Evolutionary conservation across 2,888 invertebrate genomes (phyloP), one percentile per base, ranked within the genome.

Genomic region (Incurvaria masculella): DNA sequence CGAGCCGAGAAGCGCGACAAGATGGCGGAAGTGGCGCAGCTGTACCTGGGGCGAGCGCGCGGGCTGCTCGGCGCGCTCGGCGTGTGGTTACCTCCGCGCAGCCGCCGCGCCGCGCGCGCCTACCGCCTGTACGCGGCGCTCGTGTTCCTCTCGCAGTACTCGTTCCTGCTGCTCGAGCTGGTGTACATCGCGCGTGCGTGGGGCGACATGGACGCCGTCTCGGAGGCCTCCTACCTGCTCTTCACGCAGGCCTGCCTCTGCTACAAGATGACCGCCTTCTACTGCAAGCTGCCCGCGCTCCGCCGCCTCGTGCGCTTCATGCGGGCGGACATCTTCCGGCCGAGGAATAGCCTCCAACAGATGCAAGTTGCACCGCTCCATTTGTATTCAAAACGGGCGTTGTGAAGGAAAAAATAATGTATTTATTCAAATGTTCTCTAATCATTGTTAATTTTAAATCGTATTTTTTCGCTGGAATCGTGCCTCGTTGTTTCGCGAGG

Each of bases 161-260:
- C 63, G 0, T 74, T 72, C 45, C 56, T 71, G 2, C 16, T 72
- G 2, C 69, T 72, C 21, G 73, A 73, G 50, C 57, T 74, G 1
- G 61, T 71, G 43, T 72, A 74, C 50, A 65, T 75, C 47, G 59
- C 52, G 0, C 51, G 59, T 1, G 72, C 72, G 0, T 70, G 71
- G 69, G 74, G 74, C 0, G 69, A 75, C 43, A 55, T 74, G 1
- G 67, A 66, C 3, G 67, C 63, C 2, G 67, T 73, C 0, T 69
- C 72, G 0, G 71, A 73, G 47, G 71, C 69, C 0, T 70, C 71
- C 0, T 71, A 68, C 47, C 53, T 76, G 46, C 55, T 75, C 1
- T 74, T 75, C 51, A 72, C 76, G 0, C 71, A 72, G 50, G 72
- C 70, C 0, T 69, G 71, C 0, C 56, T 72, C 2, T 75, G 72